phyloP scores from a whole-genome alignment of 2,797 vertebrate genomes.

The Xenentodon cancila region DNA sequence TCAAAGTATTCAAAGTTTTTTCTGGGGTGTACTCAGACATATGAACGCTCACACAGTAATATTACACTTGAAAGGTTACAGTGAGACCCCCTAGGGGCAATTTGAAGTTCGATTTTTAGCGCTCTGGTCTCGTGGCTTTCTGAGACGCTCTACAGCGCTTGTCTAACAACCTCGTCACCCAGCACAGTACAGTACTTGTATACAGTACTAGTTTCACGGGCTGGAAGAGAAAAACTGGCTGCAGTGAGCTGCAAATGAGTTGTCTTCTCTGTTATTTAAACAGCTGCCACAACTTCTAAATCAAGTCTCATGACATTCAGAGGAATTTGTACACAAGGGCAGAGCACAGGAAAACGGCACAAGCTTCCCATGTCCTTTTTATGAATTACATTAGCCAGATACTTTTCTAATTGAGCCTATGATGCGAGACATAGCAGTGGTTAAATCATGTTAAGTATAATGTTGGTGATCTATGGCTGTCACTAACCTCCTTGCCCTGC shows the following conservation, averaged over 20 bases:
- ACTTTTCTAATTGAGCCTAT: constrained; percentile 11
- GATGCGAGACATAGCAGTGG: constrained; percentile 7
- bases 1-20: constrained; percentile 1
- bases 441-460: constrained; percentile 12
- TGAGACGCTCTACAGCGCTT: constrained; percentile 7
- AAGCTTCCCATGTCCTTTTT: constrained; percentile 39
- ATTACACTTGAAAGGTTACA: background rate
- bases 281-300: constrained; percentile 55
- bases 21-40: background rate
- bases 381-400: constrained; percentile 15
- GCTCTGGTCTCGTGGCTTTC: constrained; percentile 12
- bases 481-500: constrained; percentile 92
- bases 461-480: background rate
- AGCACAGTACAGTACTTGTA: constrained; percentile 20
- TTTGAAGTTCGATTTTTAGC: background rate
- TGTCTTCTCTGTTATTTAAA: constrained; percentile 54
- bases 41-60: background rate
- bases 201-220: constrained; percentile 29
- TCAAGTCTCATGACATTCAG: constrained; percentile 51
- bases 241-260: constrained; percentile 21
- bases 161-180: background rate
- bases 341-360: constrained; percentile 39
- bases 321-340: constrained; percentile 45
- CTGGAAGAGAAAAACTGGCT: constrained; percentile 8
- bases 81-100: constrained; percentile 5